Evolutionary conservation across 1,140 invertebrate genomes (phyloP), one percentile per base, ranked within the genome.

Genomic region (Octopus sinensis): DNA sequence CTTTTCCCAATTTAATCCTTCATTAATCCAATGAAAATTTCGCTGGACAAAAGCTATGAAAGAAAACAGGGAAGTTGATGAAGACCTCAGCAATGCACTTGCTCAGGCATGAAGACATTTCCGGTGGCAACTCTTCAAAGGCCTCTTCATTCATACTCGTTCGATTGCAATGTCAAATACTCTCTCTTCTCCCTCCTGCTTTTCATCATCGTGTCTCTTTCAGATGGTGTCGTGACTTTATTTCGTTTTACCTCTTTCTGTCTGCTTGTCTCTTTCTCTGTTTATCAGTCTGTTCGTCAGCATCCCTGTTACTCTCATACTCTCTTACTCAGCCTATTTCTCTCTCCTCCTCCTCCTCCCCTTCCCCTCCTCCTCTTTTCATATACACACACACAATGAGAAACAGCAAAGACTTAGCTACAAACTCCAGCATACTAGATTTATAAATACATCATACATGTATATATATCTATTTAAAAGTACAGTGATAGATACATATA

Each of bases 71-170:
- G 30, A 73, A 23, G 17, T 73, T 73, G 30, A 73, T 73, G 68
- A 17, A 17, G 68, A 73, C 68, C 68, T 73, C 17, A 73, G 68
- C 68, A 73, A 73, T 73, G 68, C 68, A 23, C 68, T 23, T 73
- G 68, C 68, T 73, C 68, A 23, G 68, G 68, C 68, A 6, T 73
- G 30, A 73, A 73, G 68, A n/a, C 68, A 73, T 73, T 73, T 73
- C 68, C 68, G 68, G 68, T 73, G 0, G 68, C 68, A 73, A n/a
- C 30, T 23, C 68, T 73, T 23, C 17, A 73, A 73, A 23, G 68
- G 17, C 17, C 3, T 62, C 56, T 62, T 62, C 56, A 62, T 12
- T 9, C 56, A 62, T 62, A 62, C 17, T 62, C 17, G 9, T 62
- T 62, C 1, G 56, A 9, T 62, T 12, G 9, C 56, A 62, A 62